Evolutionary conservation across 2,113 vertebrate species (phyloP), one percentile per base, ranked within the genome.

Genomic region (Ptyas mucosa): DNA sequence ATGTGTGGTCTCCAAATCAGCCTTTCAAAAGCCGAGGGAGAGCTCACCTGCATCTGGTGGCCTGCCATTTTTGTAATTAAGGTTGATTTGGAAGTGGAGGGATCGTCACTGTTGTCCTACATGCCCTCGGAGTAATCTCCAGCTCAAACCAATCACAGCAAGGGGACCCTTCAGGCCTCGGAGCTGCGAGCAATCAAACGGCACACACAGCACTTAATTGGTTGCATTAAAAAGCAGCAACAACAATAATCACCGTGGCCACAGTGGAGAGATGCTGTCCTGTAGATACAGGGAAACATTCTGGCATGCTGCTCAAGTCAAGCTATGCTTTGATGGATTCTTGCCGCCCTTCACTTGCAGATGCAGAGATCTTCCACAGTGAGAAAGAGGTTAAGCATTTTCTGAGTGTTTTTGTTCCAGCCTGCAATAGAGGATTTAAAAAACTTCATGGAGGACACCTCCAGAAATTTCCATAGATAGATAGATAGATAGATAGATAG

Each of bases 61-160:
- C 8, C 52, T 55, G 43, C 11, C 85, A 81, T 91, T 85, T 81
- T 52, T 64, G 90, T 75, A 91, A 89, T 93, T 93, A 93, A n/a
- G 64, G 54, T 46, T n/a, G 54, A 91, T 93, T 85, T 85, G 87
- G 43, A 61, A 55, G n/a, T 86, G 52, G 87, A 89, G 57, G 89
- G 85, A 46, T 18, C 51, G 69, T n/a, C 54, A 14, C 58, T 89
- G 23, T 81, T 89, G 90, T 85, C 90, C 86, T 85, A 85, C 23
- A 51, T 85, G 21, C 54, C 90, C 69, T 85, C 34, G 46, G 88
- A 90, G 90, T 89, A 64, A 93, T 91, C 85, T 86, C 43, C 93
- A 87, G 85, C 90, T 91, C 34, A 39, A 64, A 69, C 55, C 87
- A 91, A 29, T 91, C 90, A 64, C 24, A 89, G 53, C 24, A 23